A percentile compares a stretch with the other conserved stretches of the same genome.
These are phyloP conservation scores for Rhagonycha fulva DNA, from an alignment of 2,888 invertebrate species.

Conservation along the genomic window DNA sequence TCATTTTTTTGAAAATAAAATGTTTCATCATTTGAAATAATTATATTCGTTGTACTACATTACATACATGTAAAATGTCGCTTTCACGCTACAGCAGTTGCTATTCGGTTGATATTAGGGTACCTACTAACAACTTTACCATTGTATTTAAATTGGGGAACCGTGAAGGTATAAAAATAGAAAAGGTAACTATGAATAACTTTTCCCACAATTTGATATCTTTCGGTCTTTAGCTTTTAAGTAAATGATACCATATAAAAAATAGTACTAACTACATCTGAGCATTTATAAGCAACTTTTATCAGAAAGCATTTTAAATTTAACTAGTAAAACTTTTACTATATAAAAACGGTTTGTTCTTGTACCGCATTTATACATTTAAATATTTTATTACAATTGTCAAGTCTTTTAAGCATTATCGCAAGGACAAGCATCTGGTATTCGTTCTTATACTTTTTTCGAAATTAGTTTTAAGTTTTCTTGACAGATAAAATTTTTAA, in stretches of 20 bases:
- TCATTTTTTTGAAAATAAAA: too few relatives aligned
- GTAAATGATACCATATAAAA: neutral
- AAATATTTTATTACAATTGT: neutral
- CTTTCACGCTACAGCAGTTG: too few relatives aligned
- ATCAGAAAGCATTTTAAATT: neutral
- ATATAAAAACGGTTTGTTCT: neutral
- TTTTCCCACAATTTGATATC: neutral
- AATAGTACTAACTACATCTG: neutral
- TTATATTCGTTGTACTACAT: too few relatives aligned
- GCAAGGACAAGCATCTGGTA: neutral
- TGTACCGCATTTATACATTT: neutral
- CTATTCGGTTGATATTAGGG: too few relatives aligned
- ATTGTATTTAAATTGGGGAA: too few relatives aligned
- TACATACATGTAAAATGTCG: too few relatives aligned
- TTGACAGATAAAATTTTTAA: neutral
- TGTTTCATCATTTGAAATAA: too few relatives aligned
- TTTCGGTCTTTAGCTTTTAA: too few relatives aligned
- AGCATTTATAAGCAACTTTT: neutral
- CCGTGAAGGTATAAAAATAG: too few relatives aligned
- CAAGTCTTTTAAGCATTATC: neutral
- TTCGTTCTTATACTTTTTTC: neutral
- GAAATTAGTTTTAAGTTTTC: neutral
- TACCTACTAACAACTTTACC: too few relatives aligned
- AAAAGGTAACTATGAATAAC: too few relatives aligned
- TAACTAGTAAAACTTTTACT: neutral